Evolutionary conservation across 2,113 vertebrate genomes (phyloP), one percentile per base, ranked within the genome.

Genomic region (Tachuris rubrigastra): DNA sequence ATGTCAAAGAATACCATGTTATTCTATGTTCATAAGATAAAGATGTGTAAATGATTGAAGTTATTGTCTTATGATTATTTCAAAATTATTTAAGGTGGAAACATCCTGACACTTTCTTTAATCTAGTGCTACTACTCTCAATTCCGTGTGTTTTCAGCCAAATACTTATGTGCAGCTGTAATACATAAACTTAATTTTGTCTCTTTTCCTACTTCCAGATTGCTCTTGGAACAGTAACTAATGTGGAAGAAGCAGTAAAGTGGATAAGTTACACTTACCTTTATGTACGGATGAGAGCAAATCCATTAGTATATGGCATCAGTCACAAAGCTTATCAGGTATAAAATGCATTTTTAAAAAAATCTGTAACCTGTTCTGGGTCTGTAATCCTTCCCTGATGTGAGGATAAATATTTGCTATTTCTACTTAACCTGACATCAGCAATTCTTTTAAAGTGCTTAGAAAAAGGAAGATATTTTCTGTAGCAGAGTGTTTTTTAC

Each of bases 231-330:
- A 99, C 99, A 5, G 99, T 99, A 75, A 99, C 99, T 95, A 99
- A 99, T 37, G 98, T 99, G 96, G 99, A 99, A 94, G 99, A 99
- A 98, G 99, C 99, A 59, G 99, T 99, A 96, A 99, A 99, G 98
- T 99, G 99, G 99, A 98, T 99, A 96, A 99, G 99, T 98, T 99
- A 99, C 96, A 99, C 99, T 68, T 99, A 99, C 60, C 98, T 99
- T 76, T 99, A 99, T 92, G 99, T 99, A 76, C 99, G 99, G 94
- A 99, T 99, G 99, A 99, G 99, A 98, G 99, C 98, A 98, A 99
- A 99, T 97, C 99, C 99, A 67, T 98, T 99, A 98, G 99, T 82
- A 30, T 99, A 99, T 66, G 99, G 99, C 96, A 99, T 99, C 98
- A 99, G 98, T 98, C 98, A 99, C 98, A 99, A 99, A 96, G 98